Conservation (phyloP, 2,888 invertebrate genomes). For the Drosophila flavopinicola region DNA sequence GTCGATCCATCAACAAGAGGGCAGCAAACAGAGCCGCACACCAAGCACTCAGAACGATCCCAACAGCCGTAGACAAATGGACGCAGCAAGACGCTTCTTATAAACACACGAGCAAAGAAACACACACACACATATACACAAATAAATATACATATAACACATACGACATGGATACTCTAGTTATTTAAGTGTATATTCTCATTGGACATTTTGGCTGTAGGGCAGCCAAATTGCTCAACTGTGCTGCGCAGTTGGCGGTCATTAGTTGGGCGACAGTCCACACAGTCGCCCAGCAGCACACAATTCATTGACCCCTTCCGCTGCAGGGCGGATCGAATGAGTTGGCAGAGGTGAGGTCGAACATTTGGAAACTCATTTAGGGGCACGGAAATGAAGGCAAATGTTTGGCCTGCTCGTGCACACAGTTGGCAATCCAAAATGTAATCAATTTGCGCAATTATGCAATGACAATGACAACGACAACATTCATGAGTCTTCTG, state of each 20-base stretch:
- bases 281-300: constrained; percentile 36
- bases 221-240: constrained; percentile 58
- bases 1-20: constrained; percentile 64
- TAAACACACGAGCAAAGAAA: constrained; percentile 25
- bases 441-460: constrained; percentile 76
- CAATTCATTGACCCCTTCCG: constrained; percentile 68
- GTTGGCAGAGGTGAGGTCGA: neutral
- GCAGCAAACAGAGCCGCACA: constrained; percentile 23
- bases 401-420: constrained; percentile 34
- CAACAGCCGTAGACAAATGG: constrained; percentile 71
- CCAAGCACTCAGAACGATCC: constrained; percentile 46
- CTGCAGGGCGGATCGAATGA: neutral
- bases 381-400: constrained; percentile 63
- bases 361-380: constrained; percentile 58
- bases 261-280: constrained; percentile 53
- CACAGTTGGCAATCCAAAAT: constrained; percentile 39
- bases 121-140: constrained; percentile 5
- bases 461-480: constrained; percentile 53
- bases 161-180: constrained; percentile 62
- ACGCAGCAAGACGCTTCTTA: constrained; percentile 59
- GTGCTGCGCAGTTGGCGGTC: constrained; percentile 76
- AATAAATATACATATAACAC: constrained; percentile 45
- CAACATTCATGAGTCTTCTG: constrained; percentile 1
- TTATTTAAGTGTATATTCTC: constrained; percentile 24
- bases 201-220: constrained; percentile 33